Evolutionary conservation across 2,888 invertebrate species (phyloP).

Genomic region (Eurytoma adleriae): DNA sequence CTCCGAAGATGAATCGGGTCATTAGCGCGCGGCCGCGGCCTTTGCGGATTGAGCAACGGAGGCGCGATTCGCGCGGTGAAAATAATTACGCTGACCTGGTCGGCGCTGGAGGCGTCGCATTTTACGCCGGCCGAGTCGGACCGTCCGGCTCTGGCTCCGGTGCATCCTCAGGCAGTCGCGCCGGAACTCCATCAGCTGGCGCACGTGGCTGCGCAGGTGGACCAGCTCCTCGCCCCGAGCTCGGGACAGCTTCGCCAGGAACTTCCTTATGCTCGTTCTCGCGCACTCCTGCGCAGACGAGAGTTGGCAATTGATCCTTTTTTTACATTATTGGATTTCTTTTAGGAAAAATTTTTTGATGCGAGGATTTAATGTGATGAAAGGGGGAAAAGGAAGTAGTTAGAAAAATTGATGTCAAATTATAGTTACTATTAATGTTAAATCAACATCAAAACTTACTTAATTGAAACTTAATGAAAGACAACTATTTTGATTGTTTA

Average conservation of each 20-base stretch:
- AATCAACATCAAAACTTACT: too few relatives aligned
- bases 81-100: constrained; percentile 30
- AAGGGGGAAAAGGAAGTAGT: too few relatives aligned
- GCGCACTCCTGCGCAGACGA: neutral
- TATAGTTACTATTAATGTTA: too few relatives aligned
- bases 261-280: constrained; percentile 29
- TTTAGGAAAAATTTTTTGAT: too few relatives aligned
- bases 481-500: too few relatives aligned
- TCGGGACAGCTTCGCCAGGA: neutral
- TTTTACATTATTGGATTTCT: too few relatives aligned
- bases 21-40: too few relatives aligned
- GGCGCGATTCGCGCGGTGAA: neutral
- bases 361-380: too few relatives aligned
- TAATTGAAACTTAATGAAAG: too few relatives aligned
- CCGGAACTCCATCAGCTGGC: constrained; percentile 29
- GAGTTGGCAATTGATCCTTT: neutral
- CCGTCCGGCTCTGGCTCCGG: neutral
- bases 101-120: neutral
- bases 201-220: constrained; percentile 20
- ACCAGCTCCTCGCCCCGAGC: neutral
- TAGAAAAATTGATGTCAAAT: too few relatives aligned
- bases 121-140: neutral
- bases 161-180: constrained; percentile 1
- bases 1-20: too few relatives aligned
- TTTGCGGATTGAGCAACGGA: too few relatives aligned